phyloP scores from a whole-genome alignment of 2,113 vertebrate genomes.

The Verasper variegatus region DNA sequence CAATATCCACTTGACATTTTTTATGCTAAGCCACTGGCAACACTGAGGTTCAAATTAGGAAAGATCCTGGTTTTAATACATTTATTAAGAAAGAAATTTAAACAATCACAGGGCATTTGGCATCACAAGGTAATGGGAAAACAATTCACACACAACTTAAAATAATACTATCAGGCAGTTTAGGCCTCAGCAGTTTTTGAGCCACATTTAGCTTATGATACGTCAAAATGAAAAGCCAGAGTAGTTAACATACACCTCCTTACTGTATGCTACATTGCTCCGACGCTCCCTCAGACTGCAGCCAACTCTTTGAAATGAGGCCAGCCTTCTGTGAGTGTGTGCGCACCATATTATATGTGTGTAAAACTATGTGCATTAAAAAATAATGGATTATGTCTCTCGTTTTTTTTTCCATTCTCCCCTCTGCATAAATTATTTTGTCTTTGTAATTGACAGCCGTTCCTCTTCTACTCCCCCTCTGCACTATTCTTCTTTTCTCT shows the following conservation, averaged over 20 bases:
- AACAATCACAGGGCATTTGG: background rate
- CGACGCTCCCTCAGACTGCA: conserved; percentile 9
- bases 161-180: background rate
- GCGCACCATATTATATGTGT: conserved; percentile 15
- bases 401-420: conserved; percentile 25
- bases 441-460: conserved; percentile 81
- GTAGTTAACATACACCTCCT: background rate
- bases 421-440: conserved; percentile 70
- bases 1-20: too few relatives aligned
- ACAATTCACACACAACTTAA: background rate
- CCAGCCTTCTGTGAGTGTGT: conserved; percentile 30
- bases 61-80: background rate
- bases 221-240: background rate
- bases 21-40: too few relatives aligned
- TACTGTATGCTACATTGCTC: background rate
- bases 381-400: conserved; percentile 69
- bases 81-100: background rate
- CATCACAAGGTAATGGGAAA: background rate
- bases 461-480: conserved; percentile 53
- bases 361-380: conserved; percentile 56
- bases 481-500: conserved; percentile 69
- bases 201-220: background rate
- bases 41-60: too few relatives aligned
- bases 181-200: background rate
- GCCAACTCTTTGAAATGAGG: conserved; percentile 57